Conservation (phyloP, 2,797 vertebrate species). For the Xiphophorus birchmanni region DNA sequence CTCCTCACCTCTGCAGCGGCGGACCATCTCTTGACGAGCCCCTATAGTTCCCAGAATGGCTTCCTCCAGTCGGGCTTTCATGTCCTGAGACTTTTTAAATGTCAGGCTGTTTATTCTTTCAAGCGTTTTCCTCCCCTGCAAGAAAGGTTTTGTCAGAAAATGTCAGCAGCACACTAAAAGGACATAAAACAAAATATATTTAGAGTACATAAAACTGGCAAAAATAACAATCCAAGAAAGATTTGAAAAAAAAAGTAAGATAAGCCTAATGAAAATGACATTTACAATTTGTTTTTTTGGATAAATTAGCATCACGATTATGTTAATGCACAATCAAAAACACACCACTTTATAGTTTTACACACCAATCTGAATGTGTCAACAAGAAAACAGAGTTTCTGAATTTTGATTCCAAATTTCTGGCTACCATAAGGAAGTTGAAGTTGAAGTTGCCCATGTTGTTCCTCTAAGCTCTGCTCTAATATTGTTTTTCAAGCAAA, state of each 20-base stretch:
- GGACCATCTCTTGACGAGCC: constrained; percentile 94
- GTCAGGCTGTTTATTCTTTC: constrained; percentile 93
- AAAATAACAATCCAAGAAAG: neutral
- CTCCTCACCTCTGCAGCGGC: constrained; percentile 86
- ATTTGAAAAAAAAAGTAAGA: neutral
- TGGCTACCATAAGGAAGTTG: too few relatives aligned
- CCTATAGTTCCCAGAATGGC: constrained; percentile 91
- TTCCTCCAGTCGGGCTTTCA: constrained; percentile 93
- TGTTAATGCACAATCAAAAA: neutral
- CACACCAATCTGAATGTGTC: neutral
- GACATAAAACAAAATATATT: neutral
- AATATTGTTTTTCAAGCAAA: neutral
- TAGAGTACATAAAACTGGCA: neutral
- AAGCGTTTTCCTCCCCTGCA: constrained; percentile 88
- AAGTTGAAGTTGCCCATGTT: neutral
- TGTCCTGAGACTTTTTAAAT: constrained; percentile 94
- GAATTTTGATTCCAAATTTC: neutral
- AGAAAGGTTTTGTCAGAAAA: neutral
- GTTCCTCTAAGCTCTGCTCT: neutral
- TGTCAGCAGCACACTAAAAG: neutral
- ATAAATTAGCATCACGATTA: neutral
- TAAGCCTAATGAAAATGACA: neutral
- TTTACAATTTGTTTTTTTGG: neutral
- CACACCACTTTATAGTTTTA: neutral
- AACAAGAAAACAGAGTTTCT: neutral